phyloP scores from a whole-genome alignment of 2,888 invertebrate genomes.

The Andrena chrysosceles region DNA sequence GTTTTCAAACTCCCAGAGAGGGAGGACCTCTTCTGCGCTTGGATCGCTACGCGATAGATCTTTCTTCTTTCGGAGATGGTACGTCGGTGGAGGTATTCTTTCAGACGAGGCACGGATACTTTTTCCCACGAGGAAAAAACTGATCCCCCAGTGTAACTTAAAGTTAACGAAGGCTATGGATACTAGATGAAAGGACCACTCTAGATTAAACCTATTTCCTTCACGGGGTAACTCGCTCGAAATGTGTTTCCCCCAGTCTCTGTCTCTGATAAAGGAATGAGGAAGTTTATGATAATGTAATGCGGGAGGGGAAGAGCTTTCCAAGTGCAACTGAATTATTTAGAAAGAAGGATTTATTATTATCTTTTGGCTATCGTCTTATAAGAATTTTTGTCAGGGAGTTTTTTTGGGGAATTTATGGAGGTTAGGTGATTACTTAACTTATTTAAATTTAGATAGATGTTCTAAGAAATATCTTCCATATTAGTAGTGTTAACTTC shows the following conservation, averaged over 20 bases:
- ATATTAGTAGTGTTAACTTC: too few species aligned
- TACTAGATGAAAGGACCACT: neutral
- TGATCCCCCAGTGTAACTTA: constrained; percentile 1
- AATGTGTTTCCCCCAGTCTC: neutral
- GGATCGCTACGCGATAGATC: constrained; percentile 2
- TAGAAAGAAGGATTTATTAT: too few species aligned
- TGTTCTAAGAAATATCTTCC: too few species aligned
- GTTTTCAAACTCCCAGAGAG: constrained; percentile 2
- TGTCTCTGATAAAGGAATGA: neutral
- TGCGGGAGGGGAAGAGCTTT: too few species aligned
- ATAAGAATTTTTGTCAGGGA: too few species aligned
- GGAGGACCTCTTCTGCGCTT: neutral
- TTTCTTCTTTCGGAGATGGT: neutral
- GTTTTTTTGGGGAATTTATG: too few species aligned
- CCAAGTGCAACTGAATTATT: too few species aligned
- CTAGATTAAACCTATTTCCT: neutral
- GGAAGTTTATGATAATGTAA: neutral
- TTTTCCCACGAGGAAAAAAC: neutral
- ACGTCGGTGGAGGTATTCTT: neutral
- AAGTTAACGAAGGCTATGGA: neutral
- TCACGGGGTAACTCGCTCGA: neutral
- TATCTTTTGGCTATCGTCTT: too few species aligned
- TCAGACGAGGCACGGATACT: neutral
- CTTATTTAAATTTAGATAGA: too few species aligned
- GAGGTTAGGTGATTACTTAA: too few species aligned